Conservation (phyloP, 2,113 vertebrate genomes). For the Pyxicephalus adspersus region DNA sequence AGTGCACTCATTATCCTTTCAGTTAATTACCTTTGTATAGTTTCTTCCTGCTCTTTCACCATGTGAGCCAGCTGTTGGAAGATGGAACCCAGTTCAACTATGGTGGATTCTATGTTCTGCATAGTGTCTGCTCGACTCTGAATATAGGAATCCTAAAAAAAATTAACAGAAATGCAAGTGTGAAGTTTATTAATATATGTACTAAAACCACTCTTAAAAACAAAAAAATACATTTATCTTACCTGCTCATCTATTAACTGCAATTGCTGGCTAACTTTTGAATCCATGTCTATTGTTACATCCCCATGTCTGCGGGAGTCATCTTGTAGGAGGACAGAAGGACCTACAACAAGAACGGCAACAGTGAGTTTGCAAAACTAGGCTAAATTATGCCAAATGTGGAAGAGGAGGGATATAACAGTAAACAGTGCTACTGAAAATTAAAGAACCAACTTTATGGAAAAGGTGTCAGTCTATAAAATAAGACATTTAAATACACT, state of each 20-base stretch:
- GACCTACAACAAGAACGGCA: conserved; percentile 63
- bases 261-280: conserved; percentile 82
- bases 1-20: no score
- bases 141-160: conserved; percentile 85
- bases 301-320: conserved; percentile 80
- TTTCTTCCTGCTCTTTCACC: conserved; percentile 94
- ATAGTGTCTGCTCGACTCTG: conserved; percentile 91
- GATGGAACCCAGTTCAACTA: conserved; percentile 90
- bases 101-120: conserved; percentile 94
- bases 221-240: not conserved
- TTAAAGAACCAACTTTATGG: not conserved
- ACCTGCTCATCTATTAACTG: conserved; percentile 93
- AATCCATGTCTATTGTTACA: conserved; percentile 87
- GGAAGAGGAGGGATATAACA: not conserved
- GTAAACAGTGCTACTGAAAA: no score
- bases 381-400: not conserved
- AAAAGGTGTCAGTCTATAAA: not conserved
- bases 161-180: not conserved
- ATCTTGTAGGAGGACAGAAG: conserved; percentile 85
- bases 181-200: not conserved
- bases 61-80: conserved; percentile 93
- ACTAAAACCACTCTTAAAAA: no score
- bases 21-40: conserved; percentile 82
- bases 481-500: not conserved
- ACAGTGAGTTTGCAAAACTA: not conserved